Base-by-base conservation (phyloP, 2,797 vertebrate species). In the Microctenopoma steveboyesi region DNA sequence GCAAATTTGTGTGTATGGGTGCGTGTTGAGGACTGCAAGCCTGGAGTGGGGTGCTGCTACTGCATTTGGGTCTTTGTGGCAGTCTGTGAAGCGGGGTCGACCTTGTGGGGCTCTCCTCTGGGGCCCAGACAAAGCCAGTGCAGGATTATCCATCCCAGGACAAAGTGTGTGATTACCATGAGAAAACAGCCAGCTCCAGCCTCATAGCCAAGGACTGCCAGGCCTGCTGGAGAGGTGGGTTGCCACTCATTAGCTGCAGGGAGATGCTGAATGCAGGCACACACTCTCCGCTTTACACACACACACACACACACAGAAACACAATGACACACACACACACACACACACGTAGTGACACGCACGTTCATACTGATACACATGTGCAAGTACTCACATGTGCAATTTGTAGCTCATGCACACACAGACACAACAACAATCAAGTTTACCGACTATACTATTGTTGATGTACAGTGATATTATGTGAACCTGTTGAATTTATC, bases 91-190 rank as follows among this genome's bases (percentile, higher is more conserved):
- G 88, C 91, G 57, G 86, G 92, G 93, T 93, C 83, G 91, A 93
- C 92, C 93, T 93, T 85, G 90, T 87, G 92, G 90, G 93, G 92
- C 92, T 91, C 93, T 81, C 87, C 89, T 93, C 87, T 70, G 92
- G 92, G 92, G 82, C 86, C 72, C 86, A 82, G 86, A 94, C 93
- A 94, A 95, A 93, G 93, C 90, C 90, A 54, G 80, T 69, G 93
- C 91, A 91, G 92, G 93, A 94, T 95, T 93, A 95, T 94, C 92
- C 92, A 89, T 85, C 91, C 78, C 49, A 60, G 91, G 92, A 95
- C 94, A 95, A 95, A 95, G 94, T 93, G 89, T 89, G 84, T 91
- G 87, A 95, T 95, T 94, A 93, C 85, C 94, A 95, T 94, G 90
- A 94, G 92, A 95, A 95, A 94, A 90, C 86, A 61, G 87, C 78